A percentile compares a stretch with the other conserved stretches of the same genome.
These are phyloP conservation scores for Drosophila anomalipes DNA, from an alignment of 2,888 invertebrate genomes.

Conservation along the genomic window DNA sequence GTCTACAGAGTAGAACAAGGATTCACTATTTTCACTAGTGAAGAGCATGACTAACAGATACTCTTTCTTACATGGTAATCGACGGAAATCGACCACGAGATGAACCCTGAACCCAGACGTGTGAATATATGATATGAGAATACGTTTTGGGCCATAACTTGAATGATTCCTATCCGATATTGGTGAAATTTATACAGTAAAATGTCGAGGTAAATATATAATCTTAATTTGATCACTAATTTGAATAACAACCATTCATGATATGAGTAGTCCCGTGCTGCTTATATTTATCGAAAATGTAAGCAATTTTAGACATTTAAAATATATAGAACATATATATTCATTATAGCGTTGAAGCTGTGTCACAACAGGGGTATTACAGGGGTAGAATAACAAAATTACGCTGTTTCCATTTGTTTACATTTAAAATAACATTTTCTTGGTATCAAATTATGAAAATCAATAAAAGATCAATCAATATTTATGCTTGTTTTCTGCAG, in stretches of 20 bases:
- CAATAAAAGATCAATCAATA: not conserved
- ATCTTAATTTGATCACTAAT: not conserved
- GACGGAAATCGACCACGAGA: not conserved
- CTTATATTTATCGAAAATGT: not conserved
- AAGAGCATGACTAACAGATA: not conserved
- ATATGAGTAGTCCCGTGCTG: not conserved
- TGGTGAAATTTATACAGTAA: not conserved
- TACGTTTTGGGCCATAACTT: not conserved
- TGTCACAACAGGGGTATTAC: not conserved
- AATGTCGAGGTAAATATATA: not conserved
- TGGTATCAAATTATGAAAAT: not conserved
- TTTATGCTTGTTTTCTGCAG: not conserved
- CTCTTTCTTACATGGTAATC: not conserved
- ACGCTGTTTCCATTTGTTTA: not conserved
- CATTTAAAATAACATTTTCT: not conserved
- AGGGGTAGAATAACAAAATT: not conserved
- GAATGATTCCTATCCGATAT: not conserved
- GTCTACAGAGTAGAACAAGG: not conserved
- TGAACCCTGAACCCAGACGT: not conserved
- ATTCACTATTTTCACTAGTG: not conserved
- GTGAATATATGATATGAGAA: not conserved
- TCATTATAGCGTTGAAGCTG: not conserved
- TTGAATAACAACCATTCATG: not conserved
- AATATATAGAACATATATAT: not conserved
- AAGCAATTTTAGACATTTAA: not conserved